Percentiles rank a stretch among this genome's conserved stretches.
These are phyloP conservation scores for Gavia stellata DNA, from an alignment of 2,113 vertebrate species.

Conservation along the genomic window DNA sequence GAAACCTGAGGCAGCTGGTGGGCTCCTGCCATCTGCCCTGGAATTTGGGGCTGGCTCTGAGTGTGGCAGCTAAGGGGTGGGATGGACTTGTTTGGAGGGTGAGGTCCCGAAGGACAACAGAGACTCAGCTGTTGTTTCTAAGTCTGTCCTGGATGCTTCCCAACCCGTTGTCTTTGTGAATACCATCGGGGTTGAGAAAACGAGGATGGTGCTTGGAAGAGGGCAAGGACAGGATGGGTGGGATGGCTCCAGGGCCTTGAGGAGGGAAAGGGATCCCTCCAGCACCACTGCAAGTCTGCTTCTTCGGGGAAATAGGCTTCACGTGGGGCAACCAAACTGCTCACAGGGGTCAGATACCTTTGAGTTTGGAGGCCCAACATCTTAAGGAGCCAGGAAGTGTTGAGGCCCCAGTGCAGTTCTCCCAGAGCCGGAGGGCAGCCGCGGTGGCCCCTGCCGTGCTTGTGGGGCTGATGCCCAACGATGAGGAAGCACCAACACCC, in stretches of 20 bases:
- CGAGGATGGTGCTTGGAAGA: background rate
- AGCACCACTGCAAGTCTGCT: background rate
- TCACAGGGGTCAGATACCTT: background rate
- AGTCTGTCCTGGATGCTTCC: background rate
- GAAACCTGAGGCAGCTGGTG: background rate
- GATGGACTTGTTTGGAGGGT: background rate
- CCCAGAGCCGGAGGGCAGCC: background rate
- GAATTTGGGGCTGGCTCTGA: background rate
- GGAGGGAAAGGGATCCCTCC: background rate
- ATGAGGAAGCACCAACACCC: background rate
- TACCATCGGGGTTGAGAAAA: background rate
- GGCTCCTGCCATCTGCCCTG: background rate
- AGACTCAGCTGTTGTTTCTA: constrained; percentile 56
- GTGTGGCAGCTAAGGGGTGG: background rate
- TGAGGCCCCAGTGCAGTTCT: no score
- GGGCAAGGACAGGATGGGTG: background rate
- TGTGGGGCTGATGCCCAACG: background rate
- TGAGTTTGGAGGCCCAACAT: background rate
- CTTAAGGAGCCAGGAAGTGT: background rate
- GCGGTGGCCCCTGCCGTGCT: background rate
- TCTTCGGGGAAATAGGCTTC: background rate
- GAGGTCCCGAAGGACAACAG: background rate
- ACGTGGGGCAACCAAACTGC: background rate
- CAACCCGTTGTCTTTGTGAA: background rate
- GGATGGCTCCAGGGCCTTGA: background rate